Conservation (phyloP, 30 jellyfish, hydroid and myxozoan species). For the Catostylus mosaicus region DNA sequence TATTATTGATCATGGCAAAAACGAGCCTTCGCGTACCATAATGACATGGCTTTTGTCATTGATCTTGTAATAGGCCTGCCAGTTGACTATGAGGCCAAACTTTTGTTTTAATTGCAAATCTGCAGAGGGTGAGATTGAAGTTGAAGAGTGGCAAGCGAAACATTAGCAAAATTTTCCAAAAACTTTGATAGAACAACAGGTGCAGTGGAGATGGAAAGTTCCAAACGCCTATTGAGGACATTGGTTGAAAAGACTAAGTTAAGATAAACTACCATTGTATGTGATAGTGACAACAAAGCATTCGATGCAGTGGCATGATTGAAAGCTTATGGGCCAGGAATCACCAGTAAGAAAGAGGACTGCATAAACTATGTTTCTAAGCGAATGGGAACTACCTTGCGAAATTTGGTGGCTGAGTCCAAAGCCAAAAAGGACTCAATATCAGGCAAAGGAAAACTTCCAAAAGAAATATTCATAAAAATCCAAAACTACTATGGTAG, state of each 20-base stretch:
- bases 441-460: constrained; percentile 59
- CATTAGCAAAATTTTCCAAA: constrained; percentile 6
- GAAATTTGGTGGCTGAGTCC: constrained; percentile 19
- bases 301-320: constrained; percentile 2
- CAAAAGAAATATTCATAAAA: constrained; percentile 6
- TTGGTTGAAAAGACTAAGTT: not conserved
- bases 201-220: constrained; percentile 59
- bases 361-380: constrained; percentile 39
- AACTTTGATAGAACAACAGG: constrained; percentile 26
- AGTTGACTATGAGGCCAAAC: constrained; percentile 38
- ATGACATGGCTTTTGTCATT: constrained; percentile 40
- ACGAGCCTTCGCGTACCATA: constrained; percentile 30
- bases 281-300: constrained; percentile 60
- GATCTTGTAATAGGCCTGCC: constrained; percentile 55
- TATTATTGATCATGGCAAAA: constrained; percentile 65
- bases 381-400: constrained; percentile 27
- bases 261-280: constrained; percentile 28
- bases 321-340: constrained; percentile 1
- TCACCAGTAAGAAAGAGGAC: not conserved
- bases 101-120: constrained; percentile 23
- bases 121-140: not conserved
- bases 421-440: constrained; percentile 37
- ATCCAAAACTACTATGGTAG: constrained; percentile 36
- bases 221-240: constrained; percentile 18
- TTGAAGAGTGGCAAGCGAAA: not conserved